phyloP scores from a whole-genome alignment of 2,113 vertebrate species.

The Charina bottae region DNA sequence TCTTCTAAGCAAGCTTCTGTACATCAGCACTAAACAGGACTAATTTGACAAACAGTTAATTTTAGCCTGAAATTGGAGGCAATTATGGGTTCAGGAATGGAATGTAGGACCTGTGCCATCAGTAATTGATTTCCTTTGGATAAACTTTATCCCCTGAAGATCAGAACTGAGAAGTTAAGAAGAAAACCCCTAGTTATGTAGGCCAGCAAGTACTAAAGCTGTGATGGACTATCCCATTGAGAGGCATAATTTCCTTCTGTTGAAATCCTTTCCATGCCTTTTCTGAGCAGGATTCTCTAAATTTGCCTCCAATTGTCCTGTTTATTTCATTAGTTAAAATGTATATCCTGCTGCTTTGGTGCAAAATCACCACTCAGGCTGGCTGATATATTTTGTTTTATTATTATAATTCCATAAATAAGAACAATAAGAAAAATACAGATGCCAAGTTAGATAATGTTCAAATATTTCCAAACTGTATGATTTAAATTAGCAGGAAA shows the following conservation, averaged over 20 bases:
- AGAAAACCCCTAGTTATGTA: constrained; percentile 53
- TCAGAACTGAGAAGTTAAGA: constrained; percentile 61
- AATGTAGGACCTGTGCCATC: constrained; percentile 68
- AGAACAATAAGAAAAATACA: background rate
- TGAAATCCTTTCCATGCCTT: background rate
- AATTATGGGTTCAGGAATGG: constrained; percentile 73
- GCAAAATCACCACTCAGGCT: background rate
- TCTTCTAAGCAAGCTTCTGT: constrained; percentile 57
- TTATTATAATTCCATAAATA: background rate
- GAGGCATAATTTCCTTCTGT: background rate
- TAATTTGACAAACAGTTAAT: constrained; percentile 73
- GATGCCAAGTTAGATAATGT: background rate
- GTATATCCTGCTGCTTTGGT: background rate
- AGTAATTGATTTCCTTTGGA: constrained; percentile 75
- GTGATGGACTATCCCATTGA: background rate
- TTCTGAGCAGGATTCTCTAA: background rate
- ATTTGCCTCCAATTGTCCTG: constrained; percentile 35
- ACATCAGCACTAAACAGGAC: constrained; percentile 68
- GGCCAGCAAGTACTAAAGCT: constrained; percentile 61
- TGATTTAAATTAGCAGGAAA: background rate
- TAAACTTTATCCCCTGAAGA: constrained; percentile 32
- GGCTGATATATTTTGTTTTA: background rate
- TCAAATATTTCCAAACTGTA: background rate
- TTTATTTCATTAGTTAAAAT: background rate
- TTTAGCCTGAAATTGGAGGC: constrained; percentile 74